Evolutionary conservation across 2,113 vertebrate genomes (phyloP), one percentile per base, ranked within the genome.

Genomic region (Heterochromis multidens): DNA sequence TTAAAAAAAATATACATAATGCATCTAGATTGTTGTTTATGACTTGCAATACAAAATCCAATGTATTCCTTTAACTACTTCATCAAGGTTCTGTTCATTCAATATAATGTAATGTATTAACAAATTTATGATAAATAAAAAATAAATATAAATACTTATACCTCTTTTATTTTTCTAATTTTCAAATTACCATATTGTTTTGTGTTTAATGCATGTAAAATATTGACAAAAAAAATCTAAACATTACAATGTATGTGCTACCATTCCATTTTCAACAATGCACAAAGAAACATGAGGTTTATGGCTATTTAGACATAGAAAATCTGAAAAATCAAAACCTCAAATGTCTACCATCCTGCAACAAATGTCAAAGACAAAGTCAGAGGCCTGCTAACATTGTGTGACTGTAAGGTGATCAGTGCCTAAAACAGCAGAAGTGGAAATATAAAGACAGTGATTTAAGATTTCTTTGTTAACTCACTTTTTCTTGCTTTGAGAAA

Each of bases 401-500:
- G 11, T 35, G 40, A 63, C 27, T 31, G 19, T 72, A 56, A 85
- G 33, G 40, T 46, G 14, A 33, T 46, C 11, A 3, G 27, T 35
- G 23, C 31, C 25, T 2, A 21, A 25, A 62, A 27, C 12, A 76
- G 27, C 2, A 49, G 35, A 43, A 59, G 14, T 8, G 13, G 19
- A 54, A 7, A n/a, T 5, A n/a, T 2, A 5, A 16, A 43, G 3
- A 57, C 23, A 77, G 13, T 17, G 1, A 54, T 70, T 13, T 54
- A 31, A 85, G 40, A 65, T 59, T 56, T 81, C 31, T 5, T 61
- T 4, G 7, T 89, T 60, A 77, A 86, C 57, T 87, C 43, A 40
- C 40, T 23, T 77, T 77, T 74, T 43, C 25, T 35, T 72, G 86
- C 84, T 90, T 67, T 80, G 76, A 60, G 72, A 84, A 83, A 52